Evolutionary conservation across 2,888 invertebrate species (phyloP), one percentile per base, ranked within the genome.

Genomic region (Diogma glabrata): DNA sequence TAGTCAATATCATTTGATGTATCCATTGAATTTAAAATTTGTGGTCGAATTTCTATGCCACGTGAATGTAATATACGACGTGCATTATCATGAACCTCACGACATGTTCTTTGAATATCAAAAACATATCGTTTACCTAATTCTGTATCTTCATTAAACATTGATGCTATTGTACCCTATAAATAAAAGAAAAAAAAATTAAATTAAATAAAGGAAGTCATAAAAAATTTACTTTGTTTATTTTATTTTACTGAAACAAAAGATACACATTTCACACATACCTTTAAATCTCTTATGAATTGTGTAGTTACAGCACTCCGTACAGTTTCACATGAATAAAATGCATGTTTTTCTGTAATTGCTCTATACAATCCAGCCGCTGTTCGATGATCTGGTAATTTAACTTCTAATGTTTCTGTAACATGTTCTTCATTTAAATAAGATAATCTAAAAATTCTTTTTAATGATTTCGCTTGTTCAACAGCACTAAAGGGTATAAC

Each of bases 241-340:
- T 10, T 16, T 14, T 24, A 9, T 24, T 6, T 24, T 24, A 12
- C 6, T 26, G 8, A 22, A 48, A 26, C 22, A 24, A 26, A 22
- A 5, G n/a, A 26, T 9, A 22, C 20, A 22, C 17, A 28, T 8
- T 28, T 16, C n/a, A 20, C 17, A 47, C 59, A 57, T 62, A 80
- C 80, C 77, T 87, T 91, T 57, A 92, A 74, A 71, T 91, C 91
- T 55, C 90, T 77, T 51, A 89, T 88, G 65, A 87, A 91, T 71
- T 92, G 92, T 49, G 87, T 82, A 0, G 89, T 88, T 49, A 92
- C 91, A 53, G 87, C 88, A 55, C 79, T 85, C 43, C 90, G 76
- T 12, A 92, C 91, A 0, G 91, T 91, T 67, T 92, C 91, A 71
- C 91, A 91, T 67, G 88, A 88, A 71, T 89, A 92, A 74, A 92